phyloP scores from a whole-genome alignment of 2,888 invertebrate species.

The Eilema depressum region DNA sequence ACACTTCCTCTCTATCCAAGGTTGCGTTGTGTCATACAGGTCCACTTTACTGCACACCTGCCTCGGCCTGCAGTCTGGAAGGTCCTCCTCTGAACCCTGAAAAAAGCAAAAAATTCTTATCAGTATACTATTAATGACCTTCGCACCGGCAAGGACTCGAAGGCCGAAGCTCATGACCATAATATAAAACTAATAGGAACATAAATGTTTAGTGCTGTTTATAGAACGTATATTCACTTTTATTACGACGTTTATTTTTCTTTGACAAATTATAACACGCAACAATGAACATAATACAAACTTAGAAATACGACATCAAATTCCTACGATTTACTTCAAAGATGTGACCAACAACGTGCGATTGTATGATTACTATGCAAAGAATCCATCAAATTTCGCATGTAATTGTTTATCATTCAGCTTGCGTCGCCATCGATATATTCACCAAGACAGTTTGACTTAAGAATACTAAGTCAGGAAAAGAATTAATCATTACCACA shows the following conservation, averaged over 20 bases:
- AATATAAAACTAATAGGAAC: neutral
- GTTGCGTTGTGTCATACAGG: slow-evolving; percentile 91
- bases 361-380: slow-evolving; percentile 28
- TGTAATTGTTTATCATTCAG: slow-evolving; percentile 45
- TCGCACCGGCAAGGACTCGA: neutral
- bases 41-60: slow-evolving; percentile 96
- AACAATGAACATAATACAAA: slow-evolving; percentile 9
- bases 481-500: slow-evolving; percentile 59
- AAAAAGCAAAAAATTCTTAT: slow-evolving; percentile 55
- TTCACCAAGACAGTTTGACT: slow-evolving; percentile 55
- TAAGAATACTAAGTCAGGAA: slow-evolving; percentile 55
- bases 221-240: slow-evolving; percentile 1
- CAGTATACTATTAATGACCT: slow-evolving; percentile 2
- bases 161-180: neutral
- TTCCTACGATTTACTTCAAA: slow-evolving; percentile 27
- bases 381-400: slow-evolving; percentile 44
- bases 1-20: slow-evolving; percentile 96
- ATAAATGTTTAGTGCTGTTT: neutral
- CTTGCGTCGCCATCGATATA: slow-evolving; percentile 40
- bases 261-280: slow-evolving; percentile 12
- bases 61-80: slow-evolving; percentile 92
- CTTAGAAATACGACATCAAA: slow-evolving; percentile 23
- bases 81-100: slow-evolving; percentile 92
- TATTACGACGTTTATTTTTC: neutral
- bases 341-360: slow-evolving; percentile 14